Percentiles rank a stretch among this genome's conserved stretches.
phyloP scores from a whole-genome alignment of 2,797 vertebrate genomes.

The Agapornis canus region DNA sequence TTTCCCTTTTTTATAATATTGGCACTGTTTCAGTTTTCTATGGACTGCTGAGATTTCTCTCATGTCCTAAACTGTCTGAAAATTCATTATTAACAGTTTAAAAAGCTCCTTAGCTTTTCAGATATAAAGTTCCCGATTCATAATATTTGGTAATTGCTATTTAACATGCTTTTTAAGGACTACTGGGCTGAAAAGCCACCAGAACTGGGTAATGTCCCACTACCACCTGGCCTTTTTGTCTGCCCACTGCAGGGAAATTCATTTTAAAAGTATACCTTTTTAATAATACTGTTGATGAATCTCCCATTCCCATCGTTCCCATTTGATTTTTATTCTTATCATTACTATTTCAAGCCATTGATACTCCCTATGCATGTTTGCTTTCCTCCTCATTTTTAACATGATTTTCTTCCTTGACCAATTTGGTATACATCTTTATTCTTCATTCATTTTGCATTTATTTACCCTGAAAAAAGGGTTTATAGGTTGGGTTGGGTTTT shows the following conservation, averaged over 20 bases:
- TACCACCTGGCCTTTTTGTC: background rate
- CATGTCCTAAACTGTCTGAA: background rate
- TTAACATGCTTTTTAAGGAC: background rate
- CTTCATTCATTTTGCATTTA: background rate
- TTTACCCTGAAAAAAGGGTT: background rate
- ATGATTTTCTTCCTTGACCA: background rate
- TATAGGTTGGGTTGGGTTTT: accelerated
- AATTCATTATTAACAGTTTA: background rate
- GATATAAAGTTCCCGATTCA: background rate
- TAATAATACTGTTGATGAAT: background rate
- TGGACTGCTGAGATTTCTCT: background rate
- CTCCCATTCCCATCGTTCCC: background rate
- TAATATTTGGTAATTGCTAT: background rate
- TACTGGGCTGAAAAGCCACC: background rate
- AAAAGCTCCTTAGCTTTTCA: background rate
- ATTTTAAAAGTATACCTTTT: background rate
- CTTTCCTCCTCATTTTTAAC: background rate
- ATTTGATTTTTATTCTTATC: background rate
- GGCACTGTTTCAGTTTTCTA: background rate
- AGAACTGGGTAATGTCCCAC: background rate
- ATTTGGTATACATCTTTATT: background rate
- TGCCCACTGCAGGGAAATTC: background rate
- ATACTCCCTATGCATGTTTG: background rate
- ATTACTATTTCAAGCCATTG: background rate
- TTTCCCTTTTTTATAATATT: background rate